These are phyloP conservation scores for Ascidia mentula DNA, from an alignment of 23 tunicate genomes.

Conservation along the genomic window DNA sequence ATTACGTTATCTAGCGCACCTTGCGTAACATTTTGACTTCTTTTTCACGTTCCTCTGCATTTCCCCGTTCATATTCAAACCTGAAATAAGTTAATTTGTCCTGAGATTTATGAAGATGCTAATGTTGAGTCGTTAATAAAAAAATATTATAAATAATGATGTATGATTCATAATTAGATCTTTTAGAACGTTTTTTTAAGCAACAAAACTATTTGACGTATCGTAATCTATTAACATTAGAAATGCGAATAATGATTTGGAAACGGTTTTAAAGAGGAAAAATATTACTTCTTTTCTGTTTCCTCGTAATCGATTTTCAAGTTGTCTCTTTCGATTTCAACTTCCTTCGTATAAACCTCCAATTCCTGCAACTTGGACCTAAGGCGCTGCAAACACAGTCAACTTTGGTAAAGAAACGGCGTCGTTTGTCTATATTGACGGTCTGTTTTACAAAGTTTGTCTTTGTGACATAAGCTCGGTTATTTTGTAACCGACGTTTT, in stretches of 20 bases:
- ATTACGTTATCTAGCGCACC: too few relatives aligned
- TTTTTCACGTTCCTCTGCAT: slow-evolving; percentile 49
- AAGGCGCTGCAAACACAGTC: slow-evolving; percentile 25
- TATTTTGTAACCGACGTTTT: background rate
- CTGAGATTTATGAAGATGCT: too few relatives aligned
- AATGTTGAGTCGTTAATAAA: too few relatives aligned
- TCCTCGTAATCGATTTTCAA: slow-evolving; percentile 52
- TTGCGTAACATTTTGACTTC: slow-evolving; percentile 68
- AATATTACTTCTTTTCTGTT: slow-evolving; percentile 47
- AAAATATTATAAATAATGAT: too few relatives aligned
- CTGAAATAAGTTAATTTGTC: too few relatives aligned
- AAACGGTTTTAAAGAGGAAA: too few relatives aligned
- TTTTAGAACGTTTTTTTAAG: too few relatives aligned
- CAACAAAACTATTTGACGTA: too few relatives aligned
- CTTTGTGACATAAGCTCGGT: background rate
- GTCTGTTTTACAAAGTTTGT: background rate
- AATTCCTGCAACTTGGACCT: slow-evolving; percentile 47
- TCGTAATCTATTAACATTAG: too few relatives aligned
- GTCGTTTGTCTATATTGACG: background rate
- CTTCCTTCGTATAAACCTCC: slow-evolving; percentile 35
- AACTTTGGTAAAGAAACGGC: background rate
- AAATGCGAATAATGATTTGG: too few relatives aligned
- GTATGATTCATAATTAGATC: too few relatives aligned
- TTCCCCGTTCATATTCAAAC: too few relatives aligned
- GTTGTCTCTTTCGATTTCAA: slow-evolving; percentile 68